These are phyloP conservation scores for Chinchilla lanigera DNA, from an alignment of 2,113 vertebrate species.

Conservation along the genomic window DNA sequence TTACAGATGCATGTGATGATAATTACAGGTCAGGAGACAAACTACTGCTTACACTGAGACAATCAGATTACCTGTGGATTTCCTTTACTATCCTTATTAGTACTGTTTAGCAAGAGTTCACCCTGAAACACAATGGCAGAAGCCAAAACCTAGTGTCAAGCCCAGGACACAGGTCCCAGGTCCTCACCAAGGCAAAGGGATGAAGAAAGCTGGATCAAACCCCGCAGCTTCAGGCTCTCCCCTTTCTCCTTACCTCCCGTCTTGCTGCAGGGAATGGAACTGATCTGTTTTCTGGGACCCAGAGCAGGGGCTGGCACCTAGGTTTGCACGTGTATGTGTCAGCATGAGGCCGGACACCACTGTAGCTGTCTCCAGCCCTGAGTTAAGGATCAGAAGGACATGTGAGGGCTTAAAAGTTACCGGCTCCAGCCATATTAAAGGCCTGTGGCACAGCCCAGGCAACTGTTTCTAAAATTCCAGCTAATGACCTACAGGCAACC, in stretches of 20 bases:
- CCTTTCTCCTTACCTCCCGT: too few relatives aligned
- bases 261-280: not conserved
- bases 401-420: not conserved
- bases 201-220: not conserved
- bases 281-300: not conserved
- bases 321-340: not conserved
- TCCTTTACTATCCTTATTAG: conserved; percentile 34
- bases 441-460: not conserved
- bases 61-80: conserved; percentile 13
- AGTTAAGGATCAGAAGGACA: not conserved
- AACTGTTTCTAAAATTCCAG: not conserved
- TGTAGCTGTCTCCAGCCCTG: not conserved
- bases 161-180: too few relatives aligned
- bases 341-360: not conserved
- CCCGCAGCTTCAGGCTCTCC: not conserved
- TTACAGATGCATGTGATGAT: conserved; percentile 42
- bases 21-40: conserved; percentile 50
- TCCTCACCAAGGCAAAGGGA: not conserved
- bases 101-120: not conserved
- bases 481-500: not conserved
- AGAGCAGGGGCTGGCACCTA: not conserved
- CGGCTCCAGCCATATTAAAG: not conserved
- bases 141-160: not conserved
- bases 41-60: conserved; percentile 6
- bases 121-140: not conserved